A percentile compares a stretch with the other conserved stretches of the same genome.
Evolutionary conservation across 1,140 invertebrate genomes (phyloP).

Genomic region (Epicauta chinensis): DNA sequence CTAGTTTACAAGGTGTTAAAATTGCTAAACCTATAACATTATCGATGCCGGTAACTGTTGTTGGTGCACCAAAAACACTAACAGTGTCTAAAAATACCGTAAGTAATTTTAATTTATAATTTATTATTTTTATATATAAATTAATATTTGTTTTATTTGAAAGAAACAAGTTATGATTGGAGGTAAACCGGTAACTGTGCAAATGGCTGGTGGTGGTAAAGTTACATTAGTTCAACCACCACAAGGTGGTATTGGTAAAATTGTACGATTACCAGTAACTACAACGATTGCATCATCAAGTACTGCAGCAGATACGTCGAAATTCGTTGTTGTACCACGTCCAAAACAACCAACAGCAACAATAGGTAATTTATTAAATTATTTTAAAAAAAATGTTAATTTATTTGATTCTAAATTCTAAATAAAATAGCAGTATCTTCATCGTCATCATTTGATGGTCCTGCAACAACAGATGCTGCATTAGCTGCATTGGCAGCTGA

Average conservation of each 20-base stretch:
- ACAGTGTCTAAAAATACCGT: constrained; percentile 47
- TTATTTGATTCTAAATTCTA: background rate
- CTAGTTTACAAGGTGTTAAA: constrained; percentile 41
- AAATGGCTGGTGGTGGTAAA: constrained; percentile 40
- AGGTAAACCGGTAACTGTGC: constrained; percentile 64
- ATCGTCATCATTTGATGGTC: constrained; percentile 51
- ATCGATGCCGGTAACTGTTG: constrained; percentile 55
- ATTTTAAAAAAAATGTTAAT: background rate
- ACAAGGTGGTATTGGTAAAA: constrained; percentile 33
- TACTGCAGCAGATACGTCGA: constrained; percentile 37
- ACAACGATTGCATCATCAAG: constrained; percentile 19
- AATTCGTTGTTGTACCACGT: constrained; percentile 49
- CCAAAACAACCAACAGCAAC: constrained; percentile 51
- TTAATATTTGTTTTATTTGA: constrained; percentile 20
- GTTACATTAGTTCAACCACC: constrained; percentile 38
- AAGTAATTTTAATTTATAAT: constrained; percentile 12
- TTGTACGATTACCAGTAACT: constrained; percentile 43
- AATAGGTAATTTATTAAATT: constrained; percentile 34
- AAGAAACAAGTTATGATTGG: constrained; percentile 57
- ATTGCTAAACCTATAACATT: constrained; percentile 61
- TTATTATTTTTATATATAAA: background rate
- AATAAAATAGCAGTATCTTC: constrained; percentile 29
- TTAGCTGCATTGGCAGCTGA: constrained; percentile 59
- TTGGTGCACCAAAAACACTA: constrained; percentile 51
- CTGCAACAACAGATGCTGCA: constrained; percentile 58